Evolutionary conservation across 1,140 invertebrate species (phyloP).

Genomic region (Aphaenogaster ashmeadi): DNA sequence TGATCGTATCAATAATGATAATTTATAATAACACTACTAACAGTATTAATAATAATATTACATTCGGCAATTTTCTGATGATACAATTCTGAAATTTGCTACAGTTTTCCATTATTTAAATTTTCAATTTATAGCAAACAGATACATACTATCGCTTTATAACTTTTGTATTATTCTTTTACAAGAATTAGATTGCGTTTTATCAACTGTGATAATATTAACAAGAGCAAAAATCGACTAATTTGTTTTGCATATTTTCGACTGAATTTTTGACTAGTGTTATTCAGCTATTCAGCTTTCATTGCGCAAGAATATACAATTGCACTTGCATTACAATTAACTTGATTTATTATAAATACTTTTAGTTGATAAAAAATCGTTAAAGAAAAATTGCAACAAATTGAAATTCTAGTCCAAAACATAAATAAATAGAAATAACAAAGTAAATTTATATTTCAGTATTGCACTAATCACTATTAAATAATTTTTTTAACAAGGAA

Average conservation of each 20-base stretch:
- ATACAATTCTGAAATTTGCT: conserved; percentile 24
- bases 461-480: neutral
- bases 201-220: conserved; percentile 26
- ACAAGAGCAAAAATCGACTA: conserved; percentile 8
- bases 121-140: conserved; percentile 14
- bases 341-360: neutral
- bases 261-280: conserved; percentile 1
- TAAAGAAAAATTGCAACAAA: neutral
- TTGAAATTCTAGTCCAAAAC: neutral
- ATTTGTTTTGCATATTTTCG: neutral
- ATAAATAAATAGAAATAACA: neutral
- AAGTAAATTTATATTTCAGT: neutral
- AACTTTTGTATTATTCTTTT: conserved; percentile 4
- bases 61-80: neutral
- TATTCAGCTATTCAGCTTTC: neutral
- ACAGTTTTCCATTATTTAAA: neutral
- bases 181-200: conserved; percentile 22
- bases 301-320: neutral
- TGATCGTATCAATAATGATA: neutral
- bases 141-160: neutral
- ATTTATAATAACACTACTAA: neutral
- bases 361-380: neutral
- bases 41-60: neutral
- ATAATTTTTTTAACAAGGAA: neutral
- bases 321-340: neutral